phyloP scores from a whole-genome alignment of 2,888 invertebrate genomes.

The Spodoptera littoralis region DNA sequence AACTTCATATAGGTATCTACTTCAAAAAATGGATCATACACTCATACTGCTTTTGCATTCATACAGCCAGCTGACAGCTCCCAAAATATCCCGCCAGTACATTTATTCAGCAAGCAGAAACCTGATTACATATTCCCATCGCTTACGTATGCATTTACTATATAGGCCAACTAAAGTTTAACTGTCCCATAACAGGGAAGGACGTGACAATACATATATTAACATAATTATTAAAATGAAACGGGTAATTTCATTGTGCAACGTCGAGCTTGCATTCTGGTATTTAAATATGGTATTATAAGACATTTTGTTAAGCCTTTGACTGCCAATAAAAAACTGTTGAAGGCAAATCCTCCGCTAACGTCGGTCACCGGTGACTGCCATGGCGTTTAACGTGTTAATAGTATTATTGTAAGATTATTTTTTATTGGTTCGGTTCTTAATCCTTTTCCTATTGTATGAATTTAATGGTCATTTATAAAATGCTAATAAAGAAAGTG shows the following conservation, averaged over 20 bases:
- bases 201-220: constrained; percentile 46
- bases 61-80: background rate
- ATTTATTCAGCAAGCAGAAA: constrained; percentile 9
- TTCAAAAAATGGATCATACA: too few species aligned
- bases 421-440: too few species aligned
- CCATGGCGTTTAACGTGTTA: too few species aligned
- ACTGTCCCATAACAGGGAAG: constrained; percentile 8
- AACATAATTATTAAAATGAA: constrained; percentile 37
- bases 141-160: constrained; percentile 32
- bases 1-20: too few species aligned
- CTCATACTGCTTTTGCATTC: too few species aligned
- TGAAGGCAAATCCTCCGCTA: too few species aligned
- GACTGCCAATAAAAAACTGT: too few species aligned
- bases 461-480: too few species aligned
- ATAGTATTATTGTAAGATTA: background rate
- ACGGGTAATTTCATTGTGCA: constrained; percentile 36
- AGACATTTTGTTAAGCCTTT: constrained; percentile 19
- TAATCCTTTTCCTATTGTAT: too few species aligned
- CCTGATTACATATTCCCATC: constrained; percentile 22
- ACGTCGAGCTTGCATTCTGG: constrained; percentile 32
- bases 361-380: too few species aligned
- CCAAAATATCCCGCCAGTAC: constrained; percentile 1
- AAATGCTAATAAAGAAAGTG: too few species aligned
- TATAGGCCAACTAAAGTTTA: constrained; percentile 26
- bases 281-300: constrained; percentile 27